Evolutionary conservation across 2,888 invertebrate species (phyloP), one percentile per base, ranked within the genome.

Genomic region (Antheraea yamamai): DNA sequence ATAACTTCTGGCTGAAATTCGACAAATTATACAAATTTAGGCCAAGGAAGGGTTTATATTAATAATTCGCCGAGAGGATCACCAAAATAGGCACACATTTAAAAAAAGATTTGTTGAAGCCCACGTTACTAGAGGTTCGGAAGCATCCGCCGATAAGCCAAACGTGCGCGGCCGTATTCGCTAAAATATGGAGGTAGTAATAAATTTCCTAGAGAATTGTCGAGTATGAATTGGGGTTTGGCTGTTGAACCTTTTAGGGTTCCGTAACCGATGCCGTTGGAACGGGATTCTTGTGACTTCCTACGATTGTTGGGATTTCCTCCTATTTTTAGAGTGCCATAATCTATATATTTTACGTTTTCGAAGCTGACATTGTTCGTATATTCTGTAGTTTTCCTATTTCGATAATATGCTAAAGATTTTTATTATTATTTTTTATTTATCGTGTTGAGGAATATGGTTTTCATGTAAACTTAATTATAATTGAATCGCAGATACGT

Each of bases 131-230:
- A 75, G 75, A 75, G 68, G 73, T 73, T 55, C 73, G 18, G 26
- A 58, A 75, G 73, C 58, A 75, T 73, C 66, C 68, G n/a, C 75
- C 75, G 75, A 75, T 75, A 75, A 75, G 75, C 73, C 75, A 73
- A 75, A 78, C 77, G 77, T 76, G 79, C 75, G 78, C 75, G 66
- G 71, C 72, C 75, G 73, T 61, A 76, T 76, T 74, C 77, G 76
- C 68, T 77, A 76, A 82, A 81, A 79, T 81, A 82, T 81, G 78
- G 78, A 73, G 79, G 78, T 78, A 76, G 77, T 74, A 73, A 80
- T 82, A 81, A 82, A 82, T 80, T 80, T 77, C 77, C 71, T 73
- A 66, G 73, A 77, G 77, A 79, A 80, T 80, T 79, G 79, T 81
- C 79, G 79, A 81, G 78, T 77, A 76, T 80, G 80, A 79, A 81